Evolutionary conservation across 2,113 vertebrate genomes (phyloP), one percentile per base, ranked within the genome.

Genomic region (Circaetus gallicus): DNA sequence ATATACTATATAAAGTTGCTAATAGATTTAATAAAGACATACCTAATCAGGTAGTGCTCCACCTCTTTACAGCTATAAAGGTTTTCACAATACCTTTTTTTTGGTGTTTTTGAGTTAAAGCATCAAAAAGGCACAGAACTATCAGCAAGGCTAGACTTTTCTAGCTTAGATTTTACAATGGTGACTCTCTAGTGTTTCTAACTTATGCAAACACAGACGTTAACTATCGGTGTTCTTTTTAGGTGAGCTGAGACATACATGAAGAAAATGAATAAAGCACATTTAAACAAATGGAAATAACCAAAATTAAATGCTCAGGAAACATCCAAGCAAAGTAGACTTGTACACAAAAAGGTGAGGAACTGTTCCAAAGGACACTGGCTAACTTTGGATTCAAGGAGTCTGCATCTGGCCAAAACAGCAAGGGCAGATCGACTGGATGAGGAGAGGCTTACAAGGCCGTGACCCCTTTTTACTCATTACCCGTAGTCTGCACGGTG

Each of bases 1-100:
- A 66, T 62, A 58, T 50, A 85, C 43, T 88, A 96, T 58, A 84
- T 90, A 78, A 95, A 90, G 29, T 91, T 96, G 20, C 40, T 86
- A 76, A 56, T n/a, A 90, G 47, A 36, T 83, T 86, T 65, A 83
- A 81, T 43, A 95, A 91, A 81, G 21, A 84, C 4, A 4, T 15
- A 78, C 26, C 40, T 58, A 62, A 66, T 82, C 17, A 62, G 34
- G 40, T 69, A 26, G 61, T 10, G 53, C 62, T 53, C 32, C 24
- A n/a, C 26, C 26, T 82, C 26, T 49, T 70, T 73, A 78, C 4
- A 59, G 24, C 3, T 32, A 85, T 31, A 16, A 67, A 42, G 49
- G 13, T 89, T 93, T 78, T 67, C 42, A 65, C 3, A 78, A 63
- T 11, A 62, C 5, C 16, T 19, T 53, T 79, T 86, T 67, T 65